Evolutionary conservation across 2,888 invertebrate genomes (phyloP).

Genomic region (Eupithecia subumbrata): DNA sequence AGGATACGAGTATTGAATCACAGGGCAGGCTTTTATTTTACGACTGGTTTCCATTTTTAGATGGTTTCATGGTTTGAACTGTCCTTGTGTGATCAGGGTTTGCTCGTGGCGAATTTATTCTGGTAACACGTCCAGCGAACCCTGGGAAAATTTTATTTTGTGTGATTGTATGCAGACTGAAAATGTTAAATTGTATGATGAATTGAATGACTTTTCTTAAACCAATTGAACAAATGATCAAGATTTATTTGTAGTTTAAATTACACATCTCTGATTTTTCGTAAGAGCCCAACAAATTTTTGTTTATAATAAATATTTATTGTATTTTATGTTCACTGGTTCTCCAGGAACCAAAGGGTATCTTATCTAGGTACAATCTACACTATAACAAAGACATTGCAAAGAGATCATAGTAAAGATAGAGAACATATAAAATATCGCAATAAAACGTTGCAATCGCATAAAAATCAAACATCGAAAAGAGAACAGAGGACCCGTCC

Average conservation of each 20-base stretch:
- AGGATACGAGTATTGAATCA: slow-evolving; percentile 13
- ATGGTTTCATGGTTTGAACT: neutral
- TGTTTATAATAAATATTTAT: neutral
- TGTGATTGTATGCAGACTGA: neutral
- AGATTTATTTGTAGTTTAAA: neutral
- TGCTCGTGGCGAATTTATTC: neutral
- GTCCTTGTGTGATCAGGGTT: neutral
- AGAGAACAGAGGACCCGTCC: slow-evolving; percentile 30
- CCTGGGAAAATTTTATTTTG: neutral
- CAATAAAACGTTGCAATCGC: slow-evolving; percentile 35
- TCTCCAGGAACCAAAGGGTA: neutral
- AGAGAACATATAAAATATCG: slow-evolving; percentile 28
- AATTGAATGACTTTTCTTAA: too few species aligned
- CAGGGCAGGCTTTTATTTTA: neutral
- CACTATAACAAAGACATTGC: neutral
- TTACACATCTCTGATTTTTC: neutral
- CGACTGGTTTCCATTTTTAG: neutral
- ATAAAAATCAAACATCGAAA: slow-evolving; percentile 34
- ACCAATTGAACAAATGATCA: too few species aligned
- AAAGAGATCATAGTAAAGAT: slow-evolving; percentile 31
- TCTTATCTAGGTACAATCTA: neutral
- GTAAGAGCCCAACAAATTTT: neutral
- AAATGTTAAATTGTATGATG: too few species aligned
- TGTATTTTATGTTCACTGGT: neutral
- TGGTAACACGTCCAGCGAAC: neutral